A percentile compares a stretch with the other conserved stretches of the same genome.
Conservation (phyloP, 1,140 invertebrate genomes). For the Lordiphosa collinella region DNA sequence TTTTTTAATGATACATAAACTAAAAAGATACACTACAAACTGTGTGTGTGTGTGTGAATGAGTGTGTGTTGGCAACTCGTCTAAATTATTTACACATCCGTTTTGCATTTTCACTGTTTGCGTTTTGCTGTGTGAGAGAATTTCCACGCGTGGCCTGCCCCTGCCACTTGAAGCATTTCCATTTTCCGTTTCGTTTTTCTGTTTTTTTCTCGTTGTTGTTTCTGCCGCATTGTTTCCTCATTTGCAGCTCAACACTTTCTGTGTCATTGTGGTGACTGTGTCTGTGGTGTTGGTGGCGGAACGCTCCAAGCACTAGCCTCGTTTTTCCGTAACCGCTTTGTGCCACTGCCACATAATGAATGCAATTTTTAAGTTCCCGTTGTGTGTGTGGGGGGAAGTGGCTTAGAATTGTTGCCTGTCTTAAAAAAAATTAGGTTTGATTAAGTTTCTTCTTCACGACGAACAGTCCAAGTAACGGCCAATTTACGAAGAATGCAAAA, state of each 20-base stretch:
- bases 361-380: constrained; percentile 46
- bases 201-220: constrained; percentile 24
- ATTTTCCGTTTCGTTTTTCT: constrained; percentile 36
- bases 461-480: too few relatives aligned
- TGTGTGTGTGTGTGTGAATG: constrained; percentile 13
- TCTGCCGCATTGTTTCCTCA: constrained; percentile 67
- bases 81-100: constrained; percentile 78
- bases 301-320: constrained; percentile 52
- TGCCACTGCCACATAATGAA: constrained; percentile 69
- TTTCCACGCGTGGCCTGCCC: constrained; percentile 54
- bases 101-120: constrained; percentile 70
- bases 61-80: constrained; percentile 58
- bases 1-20: constrained; percentile 78
- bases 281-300: constrained; percentile 22
- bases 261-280: constrained; percentile 65
- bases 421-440: too few relatives aligned
- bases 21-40: constrained; percentile 69
- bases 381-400: too few relatives aligned
- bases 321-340: constrained; percentile 49
- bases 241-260: constrained; percentile 75
- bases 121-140: constrained; percentile 19
- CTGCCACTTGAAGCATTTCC: constrained; percentile 56
- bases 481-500: too few relatives aligned
- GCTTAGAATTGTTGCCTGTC: too few relatives aligned
- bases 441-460: too few relatives aligned